phyloP scores from a whole-genome alignment of 2,797 vertebrate genomes.

The Gambusia yucatana region DNA sequence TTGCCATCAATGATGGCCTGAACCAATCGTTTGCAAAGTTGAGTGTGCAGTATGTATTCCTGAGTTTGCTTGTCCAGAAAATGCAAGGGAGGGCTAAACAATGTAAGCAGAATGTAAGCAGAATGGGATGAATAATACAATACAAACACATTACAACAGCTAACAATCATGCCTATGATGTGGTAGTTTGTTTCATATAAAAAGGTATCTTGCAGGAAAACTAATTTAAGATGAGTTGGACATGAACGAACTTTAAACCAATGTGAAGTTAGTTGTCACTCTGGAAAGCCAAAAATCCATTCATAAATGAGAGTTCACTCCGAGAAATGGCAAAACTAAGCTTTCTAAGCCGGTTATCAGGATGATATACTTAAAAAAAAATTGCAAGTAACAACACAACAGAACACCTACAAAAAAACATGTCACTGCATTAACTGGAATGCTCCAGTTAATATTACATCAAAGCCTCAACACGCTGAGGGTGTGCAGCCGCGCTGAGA shows the following conservation, averaged over 20 bases:
- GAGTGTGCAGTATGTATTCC: slow-evolving; percentile 79
- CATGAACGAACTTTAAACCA: slow-evolving; percentile 21
- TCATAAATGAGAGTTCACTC: slow-evolving; percentile 58
- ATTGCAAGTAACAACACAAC: slow-evolving; percentile 70
- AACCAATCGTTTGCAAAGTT: slow-evolving; percentile 67
- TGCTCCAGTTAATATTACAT: slow-evolving; percentile 69
- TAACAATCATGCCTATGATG: slow-evolving; percentile 65
- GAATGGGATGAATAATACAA: slow-evolving; percentile 50
- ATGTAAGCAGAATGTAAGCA: slow-evolving; percentile 53
- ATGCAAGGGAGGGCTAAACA: slow-evolving; percentile 58
- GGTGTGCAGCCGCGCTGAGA: slow-evolving; percentile 57
- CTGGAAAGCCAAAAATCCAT: slow-evolving; percentile 46
- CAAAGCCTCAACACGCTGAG: slow-evolving; percentile 63
- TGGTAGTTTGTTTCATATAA: slow-evolving; percentile 28
- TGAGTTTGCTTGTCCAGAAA: slow-evolving; percentile 79
- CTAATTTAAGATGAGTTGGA: slow-evolving; percentile 24
- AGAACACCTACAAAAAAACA: slow-evolving; percentile 67
- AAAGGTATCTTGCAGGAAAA: slow-evolving; percentile 9
- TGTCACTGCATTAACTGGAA: slow-evolving; percentile 73
- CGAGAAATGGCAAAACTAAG: slow-evolving; percentile 64
- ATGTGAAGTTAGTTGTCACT: slow-evolving; percentile 56
- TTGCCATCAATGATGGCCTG: slow-evolving; percentile 49
- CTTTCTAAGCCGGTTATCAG: slow-evolving; percentile 74
- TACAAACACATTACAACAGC: slow-evolving; percentile 60
- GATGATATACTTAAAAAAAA: slow-evolving; percentile 64